Conservation (phyloP, 2,797 vertebrate species). For the Tenualosa ilisha region DNA sequence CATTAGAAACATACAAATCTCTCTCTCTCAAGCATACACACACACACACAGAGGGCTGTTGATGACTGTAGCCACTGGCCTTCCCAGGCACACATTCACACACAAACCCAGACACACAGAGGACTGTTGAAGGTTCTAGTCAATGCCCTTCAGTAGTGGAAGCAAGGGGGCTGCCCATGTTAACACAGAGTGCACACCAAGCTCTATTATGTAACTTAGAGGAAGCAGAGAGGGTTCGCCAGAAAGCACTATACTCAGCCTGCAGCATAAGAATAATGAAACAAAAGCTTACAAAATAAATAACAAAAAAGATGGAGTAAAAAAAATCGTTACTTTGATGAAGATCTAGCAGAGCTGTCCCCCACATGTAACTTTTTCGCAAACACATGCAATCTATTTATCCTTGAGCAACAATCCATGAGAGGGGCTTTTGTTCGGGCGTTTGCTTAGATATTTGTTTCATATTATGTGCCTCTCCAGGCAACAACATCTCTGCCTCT, state of each 20-base stretch:
- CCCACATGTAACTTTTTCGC: background rate
- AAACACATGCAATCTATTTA: constrained; percentile 10
- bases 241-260: constrained; percentile 27
- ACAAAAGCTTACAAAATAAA: background rate
- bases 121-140: constrained; percentile 26
- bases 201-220: constrained; percentile 27
- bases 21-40: background rate
- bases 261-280: background rate
- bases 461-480: background rate
- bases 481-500: background rate
- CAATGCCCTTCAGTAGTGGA: constrained; percentile 27
- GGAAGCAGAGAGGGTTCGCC: constrained; percentile 37
- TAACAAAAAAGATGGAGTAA: background rate
- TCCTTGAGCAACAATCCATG: background rate
- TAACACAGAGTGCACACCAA: background rate
- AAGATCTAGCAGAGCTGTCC: background rate
- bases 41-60: constrained; percentile 24
- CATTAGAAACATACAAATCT: background rate
- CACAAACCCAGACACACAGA: background rate
- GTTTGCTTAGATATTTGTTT: background rate
- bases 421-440: background rate
- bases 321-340: background rate
- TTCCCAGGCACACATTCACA: constrained; percentile 1
- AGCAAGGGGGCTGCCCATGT: constrained; percentile 5
- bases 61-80: constrained; percentile 1